A percentile compares a stretch with the other conserved stretches of the same genome.
Evolutionary conservation across 2,797 vertebrate genomes (phyloP).

Genomic region (Monodelphis domestica): DNA sequence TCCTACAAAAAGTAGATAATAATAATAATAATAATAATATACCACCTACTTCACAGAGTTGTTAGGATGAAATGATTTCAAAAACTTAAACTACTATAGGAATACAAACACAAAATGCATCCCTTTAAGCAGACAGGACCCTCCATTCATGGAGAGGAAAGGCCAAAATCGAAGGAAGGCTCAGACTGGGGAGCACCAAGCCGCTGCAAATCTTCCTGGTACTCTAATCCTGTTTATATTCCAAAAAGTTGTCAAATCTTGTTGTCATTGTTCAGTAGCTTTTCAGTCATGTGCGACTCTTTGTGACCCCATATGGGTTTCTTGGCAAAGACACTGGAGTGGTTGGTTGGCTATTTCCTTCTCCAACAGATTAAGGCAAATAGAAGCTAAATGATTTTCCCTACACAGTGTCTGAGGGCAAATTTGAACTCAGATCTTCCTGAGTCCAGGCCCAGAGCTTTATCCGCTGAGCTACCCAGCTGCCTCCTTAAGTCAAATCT

Average conservation of each 20-base stretch:
- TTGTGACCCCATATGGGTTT: too few relatives aligned
- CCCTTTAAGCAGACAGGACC: neutral
- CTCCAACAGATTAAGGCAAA: too few relatives aligned
- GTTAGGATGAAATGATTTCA: neutral
- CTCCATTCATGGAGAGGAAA: neutral
- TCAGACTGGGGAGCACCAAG: neutral
- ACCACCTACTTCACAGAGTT: neutral
- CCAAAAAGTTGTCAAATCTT: neutral
- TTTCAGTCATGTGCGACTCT: too few relatives aligned
- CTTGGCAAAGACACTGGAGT: too few relatives aligned
- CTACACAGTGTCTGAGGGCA: too few relatives aligned
- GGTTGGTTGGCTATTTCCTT: too few relatives aligned
- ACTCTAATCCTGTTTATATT: neutral
- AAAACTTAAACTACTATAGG: neutral
- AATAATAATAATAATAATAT: too few relatives aligned
- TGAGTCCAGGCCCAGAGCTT: too few relatives aligned
- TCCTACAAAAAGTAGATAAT: neutral
- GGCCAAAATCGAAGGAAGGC: neutral
- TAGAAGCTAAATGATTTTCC: too few relatives aligned
- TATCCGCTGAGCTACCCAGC: too few relatives aligned
- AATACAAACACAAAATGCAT: neutral
- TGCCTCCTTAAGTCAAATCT: neutral
- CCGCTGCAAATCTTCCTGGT: neutral
- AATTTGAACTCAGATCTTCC: too few relatives aligned
- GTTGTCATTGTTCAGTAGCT: too few relatives aligned